phyloP scores from a whole-genome alignment of 2,888 invertebrate species.

The Gasteruption jaculator region DNA sequence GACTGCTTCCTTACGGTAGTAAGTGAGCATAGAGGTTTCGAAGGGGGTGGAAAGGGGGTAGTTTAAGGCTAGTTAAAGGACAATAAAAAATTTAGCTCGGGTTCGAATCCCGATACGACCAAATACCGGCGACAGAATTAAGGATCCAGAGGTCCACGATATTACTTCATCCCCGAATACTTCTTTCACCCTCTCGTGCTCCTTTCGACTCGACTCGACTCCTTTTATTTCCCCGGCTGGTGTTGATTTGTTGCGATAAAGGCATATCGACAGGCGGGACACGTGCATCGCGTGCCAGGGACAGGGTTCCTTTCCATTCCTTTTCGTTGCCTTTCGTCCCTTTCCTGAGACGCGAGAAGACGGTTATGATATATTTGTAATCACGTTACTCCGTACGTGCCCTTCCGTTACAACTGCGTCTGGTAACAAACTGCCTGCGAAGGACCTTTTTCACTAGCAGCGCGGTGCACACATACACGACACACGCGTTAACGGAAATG shows the following conservation, averaged over 20 bases:
- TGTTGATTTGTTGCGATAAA: constrained; percentile 48
- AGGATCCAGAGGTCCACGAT: no score
- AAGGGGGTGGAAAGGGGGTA: no score
- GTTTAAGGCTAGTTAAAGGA: no score
- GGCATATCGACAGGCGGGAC: constrained; percentile 45
- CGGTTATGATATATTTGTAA: constrained; percentile 51
- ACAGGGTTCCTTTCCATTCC: constrained; percentile 22
- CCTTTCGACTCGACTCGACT: constrained; percentile 2
- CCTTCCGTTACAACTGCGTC: constrained; percentile 48
- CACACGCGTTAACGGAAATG: no score
- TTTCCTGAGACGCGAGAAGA: constrained; percentile 14
- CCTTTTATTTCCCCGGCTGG: constrained; percentile 8
- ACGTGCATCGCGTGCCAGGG: constrained; percentile 43
- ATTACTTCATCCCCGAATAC: no score
- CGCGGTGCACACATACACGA: constrained; percentile 16
- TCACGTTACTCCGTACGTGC: constrained; percentile 46
- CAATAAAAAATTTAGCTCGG: no score
- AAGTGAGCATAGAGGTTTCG: no score
- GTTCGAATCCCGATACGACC: no score
- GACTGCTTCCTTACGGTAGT: no score
- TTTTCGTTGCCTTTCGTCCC: constrained; percentile 8
- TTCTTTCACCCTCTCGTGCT: constrained; percentile 21
- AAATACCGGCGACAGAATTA: no score
- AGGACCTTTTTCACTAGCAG: constrained; percentile 25
- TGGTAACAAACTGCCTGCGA: constrained; percentile 43